phyloP scores from a whole-genome alignment of 2,797 vertebrate species.

The Nyctalus aviator region DNA sequence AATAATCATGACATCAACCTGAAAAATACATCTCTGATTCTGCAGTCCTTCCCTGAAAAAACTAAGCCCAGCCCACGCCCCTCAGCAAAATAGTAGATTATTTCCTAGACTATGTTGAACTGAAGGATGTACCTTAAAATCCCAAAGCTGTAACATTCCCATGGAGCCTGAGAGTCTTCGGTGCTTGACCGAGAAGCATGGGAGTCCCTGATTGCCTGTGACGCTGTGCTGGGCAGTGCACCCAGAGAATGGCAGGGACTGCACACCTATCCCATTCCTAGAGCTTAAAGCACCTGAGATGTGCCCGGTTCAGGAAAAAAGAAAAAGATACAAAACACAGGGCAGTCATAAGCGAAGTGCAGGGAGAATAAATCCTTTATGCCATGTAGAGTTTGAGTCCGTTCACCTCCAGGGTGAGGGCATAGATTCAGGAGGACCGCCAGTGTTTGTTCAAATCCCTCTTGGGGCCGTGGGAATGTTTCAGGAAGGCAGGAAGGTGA shows the following conservation, averaged over 20 bases:
- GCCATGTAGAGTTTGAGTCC: neutral
- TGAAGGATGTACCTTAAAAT: conserved; percentile 9
- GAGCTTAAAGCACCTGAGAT: neutral
- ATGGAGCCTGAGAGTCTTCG: neutral
- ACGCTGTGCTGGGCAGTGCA: neutral
- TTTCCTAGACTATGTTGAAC: conserved; percentile 19
- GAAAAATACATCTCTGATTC: neutral
- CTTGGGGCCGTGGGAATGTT: neutral
- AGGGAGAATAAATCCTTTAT: neutral
- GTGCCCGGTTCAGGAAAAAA: neutral
- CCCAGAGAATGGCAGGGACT: neutral
- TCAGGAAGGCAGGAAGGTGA: neutral
- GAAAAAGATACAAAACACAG: neutral
- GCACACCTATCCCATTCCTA: neutral
- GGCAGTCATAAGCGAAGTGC: neutral
- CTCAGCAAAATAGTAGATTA: neutral
- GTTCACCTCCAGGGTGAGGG: neutral
- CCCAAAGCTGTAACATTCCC: neutral
- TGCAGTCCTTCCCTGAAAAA: neutral
- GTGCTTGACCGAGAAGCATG: neutral
- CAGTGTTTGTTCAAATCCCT: neutral
- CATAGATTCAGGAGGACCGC: neutral
- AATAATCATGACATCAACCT: neutral
- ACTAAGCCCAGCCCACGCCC: neutral
- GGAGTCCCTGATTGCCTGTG: neutral